Conservation (phyloP, 2,113 vertebrate species). For the Osmerus mordax region DNA sequence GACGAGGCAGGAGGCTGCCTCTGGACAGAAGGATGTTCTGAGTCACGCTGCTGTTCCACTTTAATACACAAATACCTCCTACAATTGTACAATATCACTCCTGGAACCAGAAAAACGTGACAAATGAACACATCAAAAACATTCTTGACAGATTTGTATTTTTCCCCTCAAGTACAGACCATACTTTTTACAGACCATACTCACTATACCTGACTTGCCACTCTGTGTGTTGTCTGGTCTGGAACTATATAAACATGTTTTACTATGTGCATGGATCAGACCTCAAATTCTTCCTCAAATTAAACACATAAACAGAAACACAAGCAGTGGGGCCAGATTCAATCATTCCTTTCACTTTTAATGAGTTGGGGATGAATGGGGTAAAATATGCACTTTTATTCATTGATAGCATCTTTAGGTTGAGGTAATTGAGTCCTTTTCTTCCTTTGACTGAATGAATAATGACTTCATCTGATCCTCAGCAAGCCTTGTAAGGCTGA, state of each 20-base stretch:
- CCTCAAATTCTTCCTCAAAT: conserved; percentile 56
- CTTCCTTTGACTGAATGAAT: conserved; percentile 88
- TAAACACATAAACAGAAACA: conserved; percentile 72
- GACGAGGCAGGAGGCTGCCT: too few species aligned
- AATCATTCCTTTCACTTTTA: conserved; percentile 97
- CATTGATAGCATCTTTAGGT: conserved; percentile 98
- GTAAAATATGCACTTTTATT: conserved; percentile 98
- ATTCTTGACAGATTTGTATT: not conserved
- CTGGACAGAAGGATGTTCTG: too few species aligned
- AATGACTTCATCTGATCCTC: conserved; percentile 94
- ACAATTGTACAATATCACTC: too few species aligned
- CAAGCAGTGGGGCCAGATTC: conserved; percentile 86
- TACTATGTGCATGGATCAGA: conserved; percentile 36
- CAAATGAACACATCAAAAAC: not conserved
- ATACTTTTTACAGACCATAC: too few species aligned
- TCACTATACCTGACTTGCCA: too few species aligned
- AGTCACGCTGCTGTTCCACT: too few species aligned
- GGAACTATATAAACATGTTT: too few species aligned
- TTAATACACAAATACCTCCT: too few species aligned
- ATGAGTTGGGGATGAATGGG: conserved; percentile 93
- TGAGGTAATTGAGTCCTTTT: conserved; percentile 97
- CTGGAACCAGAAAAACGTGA: too few species aligned
- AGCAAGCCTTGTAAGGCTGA: conserved; percentile 78
- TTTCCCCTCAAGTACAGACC: not conserved
- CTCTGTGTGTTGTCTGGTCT: too few species aligned